Percentiles rank a stretch among this genome's conserved stretches.
phyloP scores from a whole-genome alignment of 2,797 vertebrate species.

The Falco berigora region DNA sequence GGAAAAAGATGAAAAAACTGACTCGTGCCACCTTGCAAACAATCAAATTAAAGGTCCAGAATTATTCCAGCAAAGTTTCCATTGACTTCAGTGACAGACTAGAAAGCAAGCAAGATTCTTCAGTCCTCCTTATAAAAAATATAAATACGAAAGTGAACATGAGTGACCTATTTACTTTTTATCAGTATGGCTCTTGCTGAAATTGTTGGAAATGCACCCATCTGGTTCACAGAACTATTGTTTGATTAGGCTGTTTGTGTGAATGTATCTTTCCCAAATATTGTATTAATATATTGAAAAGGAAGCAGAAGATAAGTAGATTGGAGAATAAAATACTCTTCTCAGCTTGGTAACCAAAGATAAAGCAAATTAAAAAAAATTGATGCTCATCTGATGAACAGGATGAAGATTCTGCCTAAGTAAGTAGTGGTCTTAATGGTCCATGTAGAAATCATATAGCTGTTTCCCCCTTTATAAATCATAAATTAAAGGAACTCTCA shows the following conservation, averaged over 20 bases:
- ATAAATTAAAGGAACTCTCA: background rate
- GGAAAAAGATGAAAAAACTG: background rate
- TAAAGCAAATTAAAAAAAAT: background rate
- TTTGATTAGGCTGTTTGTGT: background rate
- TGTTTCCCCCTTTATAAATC: background rate
- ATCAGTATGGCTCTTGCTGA: background rate
- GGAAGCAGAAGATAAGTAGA: background rate
- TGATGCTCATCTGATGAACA: background rate
- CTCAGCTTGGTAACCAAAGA: background rate
- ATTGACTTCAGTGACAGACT: background rate
- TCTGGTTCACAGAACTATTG: background rate
- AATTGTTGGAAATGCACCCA: background rate
- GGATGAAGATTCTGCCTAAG: background rate
- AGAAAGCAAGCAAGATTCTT: background rate
- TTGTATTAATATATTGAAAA: background rate
- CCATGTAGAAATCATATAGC: background rate
- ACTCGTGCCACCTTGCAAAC: background rate
- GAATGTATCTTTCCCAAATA: background rate
- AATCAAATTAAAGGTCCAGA: constrained; percentile 13
- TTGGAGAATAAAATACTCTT: background rate
- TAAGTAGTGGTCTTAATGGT: background rate
- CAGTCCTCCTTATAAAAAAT: background rate
- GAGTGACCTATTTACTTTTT: constrained; percentile 15
- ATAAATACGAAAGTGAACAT: background rate
- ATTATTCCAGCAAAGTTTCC: background rate